phyloP scores from a whole-genome alignment of 2,113 vertebrate genomes.

The Tetrax tetrax region DNA sequence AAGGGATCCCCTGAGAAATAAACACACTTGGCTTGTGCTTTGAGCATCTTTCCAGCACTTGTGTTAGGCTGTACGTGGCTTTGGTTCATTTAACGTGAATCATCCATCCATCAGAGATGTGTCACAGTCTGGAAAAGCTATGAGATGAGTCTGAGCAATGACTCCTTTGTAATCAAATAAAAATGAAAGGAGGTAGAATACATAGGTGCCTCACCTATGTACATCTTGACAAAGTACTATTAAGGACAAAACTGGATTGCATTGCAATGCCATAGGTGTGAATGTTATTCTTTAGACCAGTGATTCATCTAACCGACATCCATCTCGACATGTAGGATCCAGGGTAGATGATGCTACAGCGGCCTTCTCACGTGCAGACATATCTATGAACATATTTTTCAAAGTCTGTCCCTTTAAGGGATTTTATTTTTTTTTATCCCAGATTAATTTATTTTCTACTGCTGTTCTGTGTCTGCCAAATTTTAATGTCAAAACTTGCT shows the following conservation, averaged over 20 bases:
- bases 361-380: background rate
- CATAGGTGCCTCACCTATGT: accelerated
- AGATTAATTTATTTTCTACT: background rate
- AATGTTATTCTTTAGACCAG: background rate
- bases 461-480: background rate
- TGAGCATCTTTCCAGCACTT: background rate
- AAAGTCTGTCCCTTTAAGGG: background rate
- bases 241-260: background rate
- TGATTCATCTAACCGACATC: background rate
- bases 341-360: background rate
- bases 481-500: background rate
- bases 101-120: background rate
- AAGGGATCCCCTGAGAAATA: background rate
- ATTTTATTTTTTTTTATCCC: background rate
- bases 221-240: background rate
- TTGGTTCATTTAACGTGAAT: background rate
- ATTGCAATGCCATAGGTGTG: background rate
- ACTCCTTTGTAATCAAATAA: background rate
- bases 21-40: background rate
- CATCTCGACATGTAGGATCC: background rate
- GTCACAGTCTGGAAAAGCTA: background rate
- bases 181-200: background rate
- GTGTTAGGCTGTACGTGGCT: background rate
- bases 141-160: background rate
- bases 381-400: background rate